These are phyloP conservation scores for Tridacna gigas DNA, from an alignment of 2,888 invertebrate genomes.

Conservation along the genomic window DNA sequence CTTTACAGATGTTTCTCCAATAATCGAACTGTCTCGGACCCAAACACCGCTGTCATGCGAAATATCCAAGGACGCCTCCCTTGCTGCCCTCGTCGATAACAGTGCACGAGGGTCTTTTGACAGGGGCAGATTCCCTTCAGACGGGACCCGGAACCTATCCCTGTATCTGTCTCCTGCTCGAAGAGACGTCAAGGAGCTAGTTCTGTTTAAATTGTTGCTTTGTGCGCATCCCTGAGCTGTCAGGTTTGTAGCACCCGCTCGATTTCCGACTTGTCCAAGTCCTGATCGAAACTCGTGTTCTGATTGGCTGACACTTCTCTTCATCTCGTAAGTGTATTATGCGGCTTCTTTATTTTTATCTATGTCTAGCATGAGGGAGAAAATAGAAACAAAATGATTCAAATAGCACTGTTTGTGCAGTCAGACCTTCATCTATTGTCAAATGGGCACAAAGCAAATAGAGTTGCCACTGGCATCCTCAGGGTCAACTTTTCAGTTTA, in stretches of 20 bases:
- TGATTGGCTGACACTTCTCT: constrained; percentile 45
- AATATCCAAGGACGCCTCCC: constrained; percentile 41
- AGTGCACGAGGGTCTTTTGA: not conserved
- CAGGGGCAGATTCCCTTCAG: constrained; percentile 25
- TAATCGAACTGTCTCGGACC: constrained; percentile 31
- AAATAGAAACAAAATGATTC: too few relatives aligned
- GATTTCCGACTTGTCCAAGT: constrained; percentile 45
- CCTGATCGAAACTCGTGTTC: constrained; percentile 45
- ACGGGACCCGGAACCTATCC: constrained; percentile 26
- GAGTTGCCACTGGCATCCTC: too few relatives aligned
- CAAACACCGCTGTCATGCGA: constrained; percentile 48
- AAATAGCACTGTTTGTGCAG: too few relatives aligned
- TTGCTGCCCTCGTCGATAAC: not conserved
- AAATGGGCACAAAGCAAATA: too few relatives aligned
- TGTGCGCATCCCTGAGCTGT: not conserved
- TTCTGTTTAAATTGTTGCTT: constrained; percentile 2
- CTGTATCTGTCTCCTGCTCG: constrained; percentile 4
- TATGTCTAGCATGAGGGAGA: too few relatives aligned
- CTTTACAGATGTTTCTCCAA: constrained; percentile 8
- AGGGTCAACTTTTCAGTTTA: too few relatives aligned
- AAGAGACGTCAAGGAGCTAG: constrained; percentile 23
- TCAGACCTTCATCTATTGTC: too few relatives aligned
- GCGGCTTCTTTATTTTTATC: constrained; percentile 20
- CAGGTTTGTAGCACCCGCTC: constrained; percentile 42
- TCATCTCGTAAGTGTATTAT: constrained; percentile 23